Evolutionary conservation across 2,797 vertebrate species (phyloP).

Genomic region (Rhinatrema bivittatum): DNA sequence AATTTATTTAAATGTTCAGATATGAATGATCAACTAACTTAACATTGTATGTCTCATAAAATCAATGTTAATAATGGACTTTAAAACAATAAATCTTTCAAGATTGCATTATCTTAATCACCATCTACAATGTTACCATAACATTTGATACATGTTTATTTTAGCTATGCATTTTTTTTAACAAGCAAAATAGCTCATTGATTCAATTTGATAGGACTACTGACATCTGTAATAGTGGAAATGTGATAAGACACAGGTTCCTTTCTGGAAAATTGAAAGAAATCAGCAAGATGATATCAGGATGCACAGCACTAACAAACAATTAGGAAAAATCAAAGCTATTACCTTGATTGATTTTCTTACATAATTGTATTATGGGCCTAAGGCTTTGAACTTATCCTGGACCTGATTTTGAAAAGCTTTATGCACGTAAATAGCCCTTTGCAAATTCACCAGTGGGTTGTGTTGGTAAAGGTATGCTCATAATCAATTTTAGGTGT

Average conservation of each 20-base stretch:
- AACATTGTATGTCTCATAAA: neutral
- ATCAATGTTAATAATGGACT: neutral
- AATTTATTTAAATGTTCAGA: neutral
- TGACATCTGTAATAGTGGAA: neutral
- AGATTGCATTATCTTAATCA: neutral
- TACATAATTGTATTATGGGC: neutral
- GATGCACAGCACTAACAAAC: neutral
- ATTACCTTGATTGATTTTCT: neutral
- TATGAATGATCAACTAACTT: neutral
- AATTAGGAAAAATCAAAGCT: neutral
- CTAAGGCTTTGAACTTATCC: too few species aligned
- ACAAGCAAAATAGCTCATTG: neutral
- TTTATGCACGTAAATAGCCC: too few species aligned
- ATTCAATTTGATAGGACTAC: neutral
- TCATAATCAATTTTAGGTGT: too few species aligned
- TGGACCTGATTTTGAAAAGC: too few species aligned
- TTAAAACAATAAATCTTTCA: neutral
- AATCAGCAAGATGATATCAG: neutral
- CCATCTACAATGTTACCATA: neutral
- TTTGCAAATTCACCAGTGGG: too few species aligned
- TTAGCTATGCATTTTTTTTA: slow-evolving; percentile 1
- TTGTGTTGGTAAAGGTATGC: too few species aligned
- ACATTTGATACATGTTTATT: neutral
- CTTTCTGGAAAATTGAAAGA: neutral
- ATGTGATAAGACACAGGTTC: neutral